Evolutionary conservation across 2,113 vertebrate species (phyloP).

Genomic region (Vanacampus margaritifer): DNA sequence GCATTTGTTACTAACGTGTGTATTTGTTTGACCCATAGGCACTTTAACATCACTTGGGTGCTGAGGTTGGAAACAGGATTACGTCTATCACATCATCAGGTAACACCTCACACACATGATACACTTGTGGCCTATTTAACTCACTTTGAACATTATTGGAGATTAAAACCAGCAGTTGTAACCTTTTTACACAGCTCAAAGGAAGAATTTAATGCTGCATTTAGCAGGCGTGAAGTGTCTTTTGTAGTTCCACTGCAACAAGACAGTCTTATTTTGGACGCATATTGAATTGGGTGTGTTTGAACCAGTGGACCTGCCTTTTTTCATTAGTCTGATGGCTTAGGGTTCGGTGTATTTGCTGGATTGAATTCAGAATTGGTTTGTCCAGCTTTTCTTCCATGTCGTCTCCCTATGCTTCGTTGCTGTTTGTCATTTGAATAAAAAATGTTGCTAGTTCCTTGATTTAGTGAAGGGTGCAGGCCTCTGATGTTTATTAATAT

Average conservation of each 20-base stretch:
- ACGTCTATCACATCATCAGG: conserved; percentile 58
- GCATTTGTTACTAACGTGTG: conserved; percentile 2
- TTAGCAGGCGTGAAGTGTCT: neutral
- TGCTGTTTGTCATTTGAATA: conserved; percentile 80
- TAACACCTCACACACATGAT: conserved; percentile 29
- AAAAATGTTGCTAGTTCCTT: conserved; percentile 73
- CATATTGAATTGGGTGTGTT: conserved; percentile 14
- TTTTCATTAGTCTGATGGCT: conserved; percentile 74
- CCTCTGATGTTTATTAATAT: conserved; percentile 81
- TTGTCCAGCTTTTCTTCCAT: conserved; percentile 66
- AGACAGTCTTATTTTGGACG: neutral
- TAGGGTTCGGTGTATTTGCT: conserved; percentile 49
- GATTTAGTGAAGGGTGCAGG: conserved; percentile 76
- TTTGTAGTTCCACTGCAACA: neutral
- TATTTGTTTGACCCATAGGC: conserved; percentile 41
- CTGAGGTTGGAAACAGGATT: conserved; percentile 53
- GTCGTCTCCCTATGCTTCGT: conserved; percentile 43
- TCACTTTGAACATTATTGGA: neutral
- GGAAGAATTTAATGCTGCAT: neutral
- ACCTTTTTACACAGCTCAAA: neutral
- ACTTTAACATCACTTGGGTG: conserved; percentile 52
- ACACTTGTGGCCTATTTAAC: neutral
- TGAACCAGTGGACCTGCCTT: conserved; percentile 56
- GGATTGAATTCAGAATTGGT: conserved; percentile 77
- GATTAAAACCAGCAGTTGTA: conserved; percentile 1